A percentile compares a stretch with the other conserved stretches of the same genome.
Evolutionary conservation across 30 jellyfish, hydroid and myxozoan genomes (phyloP).

Genomic region (Calvadosia cruxmelitensis): DNA sequence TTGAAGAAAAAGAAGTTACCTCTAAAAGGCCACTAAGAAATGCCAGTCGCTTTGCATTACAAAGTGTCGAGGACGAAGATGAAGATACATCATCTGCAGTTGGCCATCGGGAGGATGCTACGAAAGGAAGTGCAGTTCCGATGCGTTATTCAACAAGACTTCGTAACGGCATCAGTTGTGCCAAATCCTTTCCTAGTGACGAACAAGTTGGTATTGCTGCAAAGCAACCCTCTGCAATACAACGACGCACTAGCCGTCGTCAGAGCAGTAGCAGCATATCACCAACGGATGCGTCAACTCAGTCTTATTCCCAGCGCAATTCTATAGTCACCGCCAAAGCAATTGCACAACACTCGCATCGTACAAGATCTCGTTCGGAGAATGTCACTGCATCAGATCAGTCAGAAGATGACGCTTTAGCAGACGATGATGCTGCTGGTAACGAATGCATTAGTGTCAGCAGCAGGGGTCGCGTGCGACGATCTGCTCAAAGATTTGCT

Average conservation of each 20-base stretch:
- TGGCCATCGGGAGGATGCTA: too few relatives aligned
- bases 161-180: not conserved
- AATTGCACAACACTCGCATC: not conserved
- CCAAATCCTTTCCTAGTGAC: not conserved
- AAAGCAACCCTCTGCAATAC: not conserved
- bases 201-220: not conserved
- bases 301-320: not conserved
- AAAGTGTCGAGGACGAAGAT: constrained; percentile 3
- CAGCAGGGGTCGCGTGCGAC: constrained; percentile 89
- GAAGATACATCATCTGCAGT: too few relatives aligned
- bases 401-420: not conserved
- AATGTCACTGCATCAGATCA: not conserved
- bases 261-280: not conserved
- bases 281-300: not conserved
- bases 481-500: constrained; percentile 70
- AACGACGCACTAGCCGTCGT: not conserved
- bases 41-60: too few relatives aligned
- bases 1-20: constrained; percentile 32
- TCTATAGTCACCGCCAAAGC: too few relatives aligned
- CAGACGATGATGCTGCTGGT: constrained; percentile 21
- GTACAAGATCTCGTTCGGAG: not conserved
- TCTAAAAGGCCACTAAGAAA: too few relatives aligned
- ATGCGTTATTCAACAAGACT: not conserved
- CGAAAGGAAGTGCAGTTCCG: too few relatives aligned
- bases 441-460: constrained; percentile 46